Conservation (phyloP, 2,113 vertebrate species). For the Gymnobelideus leadbeateri region DNA sequence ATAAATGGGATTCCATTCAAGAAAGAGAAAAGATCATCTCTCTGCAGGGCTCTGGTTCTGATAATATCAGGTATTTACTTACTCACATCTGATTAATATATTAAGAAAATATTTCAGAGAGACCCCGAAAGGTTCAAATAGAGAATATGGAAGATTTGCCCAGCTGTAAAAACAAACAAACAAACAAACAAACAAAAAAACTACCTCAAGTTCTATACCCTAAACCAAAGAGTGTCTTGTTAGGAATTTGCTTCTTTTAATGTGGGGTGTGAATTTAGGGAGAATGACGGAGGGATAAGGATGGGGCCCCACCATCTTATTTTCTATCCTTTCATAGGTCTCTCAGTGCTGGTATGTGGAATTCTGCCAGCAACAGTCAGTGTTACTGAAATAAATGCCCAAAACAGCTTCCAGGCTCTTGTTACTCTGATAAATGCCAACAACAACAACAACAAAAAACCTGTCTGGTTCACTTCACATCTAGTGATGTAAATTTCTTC, state of each 20-base stretch:
- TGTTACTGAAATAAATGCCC: constrained; percentile 74
- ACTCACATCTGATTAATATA: constrained; percentile 26
- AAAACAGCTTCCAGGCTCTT: constrained; percentile 60
- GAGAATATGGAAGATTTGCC: constrained; percentile 11
- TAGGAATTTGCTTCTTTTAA: constrained; percentile 23
- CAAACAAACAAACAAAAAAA: background rate
- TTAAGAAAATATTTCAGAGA: constrained; percentile 48
- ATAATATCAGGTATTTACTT: constrained; percentile 55
- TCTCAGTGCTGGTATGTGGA: constrained; percentile 65
- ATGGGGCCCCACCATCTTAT: constrained; percentile 7
- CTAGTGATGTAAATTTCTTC: background rate
- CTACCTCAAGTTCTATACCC: background rate
- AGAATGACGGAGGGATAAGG: constrained; percentile 39
- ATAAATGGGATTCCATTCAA: background rate
- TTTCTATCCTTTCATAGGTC: constrained; percentile 58
- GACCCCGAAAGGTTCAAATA: constrained; percentile 53
- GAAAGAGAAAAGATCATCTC: constrained; percentile 13
- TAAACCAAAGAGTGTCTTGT: constrained; percentile 27
- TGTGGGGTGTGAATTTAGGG: constrained; percentile 39
- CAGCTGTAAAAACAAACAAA: background rate
- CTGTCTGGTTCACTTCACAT: constrained; percentile 42
- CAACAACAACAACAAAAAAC: background rate
- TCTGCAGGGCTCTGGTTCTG: constrained; percentile 28
- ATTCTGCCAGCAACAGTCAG: constrained; percentile 69
- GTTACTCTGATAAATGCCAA: constrained; percentile 54